phyloP scores from a whole-genome alignment of 2,888 invertebrate genomes.

The Philereme vetulata region DNA sequence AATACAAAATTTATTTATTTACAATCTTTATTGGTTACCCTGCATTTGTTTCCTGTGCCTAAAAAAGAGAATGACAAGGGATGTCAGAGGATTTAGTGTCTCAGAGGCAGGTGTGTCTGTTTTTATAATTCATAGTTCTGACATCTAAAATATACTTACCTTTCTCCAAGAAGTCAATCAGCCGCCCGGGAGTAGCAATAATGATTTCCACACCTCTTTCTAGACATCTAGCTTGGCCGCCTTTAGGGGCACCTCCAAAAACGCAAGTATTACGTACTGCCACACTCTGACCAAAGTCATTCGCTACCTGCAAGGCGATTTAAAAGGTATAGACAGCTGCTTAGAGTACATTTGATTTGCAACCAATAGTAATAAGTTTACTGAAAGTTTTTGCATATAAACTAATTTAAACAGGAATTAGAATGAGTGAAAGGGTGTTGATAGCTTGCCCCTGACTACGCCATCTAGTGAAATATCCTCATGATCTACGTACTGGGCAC shows the following conservation, averaged over 20 bases:
- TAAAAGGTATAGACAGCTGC: not conserved
- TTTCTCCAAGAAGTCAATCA: slow-evolving; percentile 96
- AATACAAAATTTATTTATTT: too few species aligned
- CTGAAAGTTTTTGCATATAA: not conserved
- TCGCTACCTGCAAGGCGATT: slow-evolving; percentile 88
- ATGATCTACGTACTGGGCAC: too few species aligned
- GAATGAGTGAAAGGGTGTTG: not conserved
- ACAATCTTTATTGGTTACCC: too few species aligned
- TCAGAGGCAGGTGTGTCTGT: too few species aligned
- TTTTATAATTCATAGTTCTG: too few species aligned
- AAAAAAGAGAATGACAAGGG: too few species aligned
- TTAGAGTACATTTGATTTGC: slow-evolving; percentile 8
- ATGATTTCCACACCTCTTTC: slow-evolving; percentile 96
- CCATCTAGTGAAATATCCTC: too few species aligned
- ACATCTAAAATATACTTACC: slow-evolving; percentile 51
- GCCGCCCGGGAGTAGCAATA: slow-evolving; percentile 97
- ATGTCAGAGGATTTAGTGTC: too few species aligned
- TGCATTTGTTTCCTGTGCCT: too few species aligned
- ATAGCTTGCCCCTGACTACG: too few species aligned
- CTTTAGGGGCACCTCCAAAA: slow-evolving; percentile 99
- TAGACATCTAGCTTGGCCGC: slow-evolving; percentile 93
- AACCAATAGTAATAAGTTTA: slow-evolving; percentile 11
- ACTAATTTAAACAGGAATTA: not conserved
- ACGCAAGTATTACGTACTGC: slow-evolving; percentile 96
- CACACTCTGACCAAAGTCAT: slow-evolving; percentile 95